Evolutionary conservation across 2,113 vertebrate genomes (phyloP).

Genomic region (Ammodytes marinus): DNA sequence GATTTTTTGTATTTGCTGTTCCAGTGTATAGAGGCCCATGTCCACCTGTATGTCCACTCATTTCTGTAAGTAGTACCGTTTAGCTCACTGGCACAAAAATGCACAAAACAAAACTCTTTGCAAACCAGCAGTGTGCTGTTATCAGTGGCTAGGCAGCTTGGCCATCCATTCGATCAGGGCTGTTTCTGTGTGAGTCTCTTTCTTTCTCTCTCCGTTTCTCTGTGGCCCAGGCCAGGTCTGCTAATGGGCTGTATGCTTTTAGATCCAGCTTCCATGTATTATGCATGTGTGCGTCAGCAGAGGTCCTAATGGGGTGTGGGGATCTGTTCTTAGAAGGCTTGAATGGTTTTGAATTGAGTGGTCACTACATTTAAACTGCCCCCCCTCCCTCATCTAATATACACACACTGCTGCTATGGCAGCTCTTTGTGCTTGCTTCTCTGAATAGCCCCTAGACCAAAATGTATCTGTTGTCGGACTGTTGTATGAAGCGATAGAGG

Average conservation of each 20-base stretch:
- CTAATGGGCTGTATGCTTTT: constrained; percentile 82
- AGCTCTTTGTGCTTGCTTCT: constrained; percentile 39
- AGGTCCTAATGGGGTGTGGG: constrained; percentile 79
- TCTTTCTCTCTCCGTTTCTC: constrained; percentile 40
- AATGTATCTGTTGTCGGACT: constrained; percentile 37
- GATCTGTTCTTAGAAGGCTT: constrained; percentile 79
- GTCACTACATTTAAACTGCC: constrained; percentile 70
- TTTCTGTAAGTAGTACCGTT: constrained; percentile 29
- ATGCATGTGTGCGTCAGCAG: constrained; percentile 81
- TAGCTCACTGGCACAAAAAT: constrained; percentile 26
- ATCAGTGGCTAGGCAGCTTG: constrained; percentile 39
- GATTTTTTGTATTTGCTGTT: not conserved
- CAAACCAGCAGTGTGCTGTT: constrained; percentile 44
- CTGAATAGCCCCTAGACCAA: constrained; percentile 32
- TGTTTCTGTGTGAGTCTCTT: constrained; percentile 46
- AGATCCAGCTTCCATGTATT: constrained; percentile 83
- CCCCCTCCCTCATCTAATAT: not conserved
- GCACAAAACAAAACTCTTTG: constrained; percentile 32
- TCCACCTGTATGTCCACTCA: constrained; percentile 5
- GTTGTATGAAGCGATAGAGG: constrained; percentile 8
- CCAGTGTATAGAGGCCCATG: not conserved
- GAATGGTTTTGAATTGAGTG: constrained; percentile 75
- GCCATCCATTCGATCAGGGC: constrained; percentile 29
- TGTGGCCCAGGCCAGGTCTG: constrained; percentile 44
- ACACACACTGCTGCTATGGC: not conserved